These are phyloP conservation scores for Serrognathus titanus DNA, from an alignment of 2,888 invertebrate species.

Conservation along the genomic window DNA sequence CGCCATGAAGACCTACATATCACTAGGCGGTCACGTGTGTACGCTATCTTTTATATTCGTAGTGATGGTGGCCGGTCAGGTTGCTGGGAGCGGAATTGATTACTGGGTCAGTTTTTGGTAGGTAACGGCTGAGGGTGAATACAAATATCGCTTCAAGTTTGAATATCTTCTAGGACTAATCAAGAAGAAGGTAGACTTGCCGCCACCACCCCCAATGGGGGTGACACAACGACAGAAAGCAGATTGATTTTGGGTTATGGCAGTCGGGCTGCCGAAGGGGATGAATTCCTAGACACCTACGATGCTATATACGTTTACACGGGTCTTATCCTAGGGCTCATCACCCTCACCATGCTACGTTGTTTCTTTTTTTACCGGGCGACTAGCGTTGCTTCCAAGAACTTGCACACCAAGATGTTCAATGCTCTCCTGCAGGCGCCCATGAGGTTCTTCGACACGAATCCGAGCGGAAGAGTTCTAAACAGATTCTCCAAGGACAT, in stretches of 20 bases:
- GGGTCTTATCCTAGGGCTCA: slow-evolving; percentile 37
- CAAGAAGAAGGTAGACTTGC: slow-evolving; percentile 31
- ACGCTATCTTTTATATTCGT: slow-evolving; percentile 15
- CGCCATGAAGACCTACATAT: slow-evolving; percentile 22
- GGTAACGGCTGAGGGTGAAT: slow-evolving; percentile 6
- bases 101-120: slow-evolving; percentile 29
- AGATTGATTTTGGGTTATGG: slow-evolving; percentile 1
- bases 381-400: slow-evolving; percentile 73
- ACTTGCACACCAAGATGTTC: slow-evolving; percentile 82
- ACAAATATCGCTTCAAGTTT: neutral
- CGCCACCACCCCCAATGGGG: no score
- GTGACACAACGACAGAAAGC: neutral
- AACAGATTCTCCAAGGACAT: slow-evolving; percentile 78
- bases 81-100: slow-evolving; percentile 22
- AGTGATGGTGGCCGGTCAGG: slow-evolving; percentile 19
- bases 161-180: slow-evolving; percentile 30
- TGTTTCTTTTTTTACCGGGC: slow-evolving; percentile 69
- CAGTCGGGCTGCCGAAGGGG: neutral
- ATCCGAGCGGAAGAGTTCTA: slow-evolving; percentile 73
- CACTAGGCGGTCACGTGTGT: slow-evolving; percentile 22
- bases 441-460: slow-evolving; percentile 82
- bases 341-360: slow-evolving; percentile 53
- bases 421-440: slow-evolving; percentile 69
- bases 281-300: slow-evolving; percentile 13
- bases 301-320: slow-evolving; percentile 46